A percentile compares a stretch with the other conserved stretches of the same genome.
These are phyloP conservation scores for Novumbra hubbsi DNA, from an alignment of 2,797 vertebrate species.

Conservation along the genomic window DNA sequence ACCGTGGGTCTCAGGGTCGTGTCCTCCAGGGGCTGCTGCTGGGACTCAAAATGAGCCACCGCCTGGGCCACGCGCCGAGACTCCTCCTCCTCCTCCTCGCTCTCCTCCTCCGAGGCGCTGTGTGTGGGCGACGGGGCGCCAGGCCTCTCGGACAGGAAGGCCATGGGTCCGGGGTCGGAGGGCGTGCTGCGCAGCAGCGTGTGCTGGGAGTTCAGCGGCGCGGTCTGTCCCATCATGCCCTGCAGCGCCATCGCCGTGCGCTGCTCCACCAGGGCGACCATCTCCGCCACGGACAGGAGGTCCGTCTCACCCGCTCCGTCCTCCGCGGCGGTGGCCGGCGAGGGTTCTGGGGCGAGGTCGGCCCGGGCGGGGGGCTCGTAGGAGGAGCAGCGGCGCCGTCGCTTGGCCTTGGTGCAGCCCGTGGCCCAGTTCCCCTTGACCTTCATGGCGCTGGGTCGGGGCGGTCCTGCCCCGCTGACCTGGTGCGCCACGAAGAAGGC, in stretches of 20 bases:
- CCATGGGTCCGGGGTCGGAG: constrained; percentile 64
- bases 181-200: constrained; percentile 59
- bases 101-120: constrained; percentile 68
- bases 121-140: constrained; percentile 61
- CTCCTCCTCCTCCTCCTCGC: constrained; percentile 73
- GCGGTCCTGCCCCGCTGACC: constrained; percentile 78
- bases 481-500: constrained; percentile 97
- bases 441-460: constrained; percentile 87
- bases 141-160: constrained; percentile 76
- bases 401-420: constrained; percentile 90
- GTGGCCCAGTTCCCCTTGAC: constrained; percentile 94
- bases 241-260: constrained; percentile 84
- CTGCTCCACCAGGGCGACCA: constrained; percentile 94
- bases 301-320: constrained; percentile 75
- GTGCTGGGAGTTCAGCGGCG: constrained; percentile 51
- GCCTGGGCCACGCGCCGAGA: constrained; percentile 86
- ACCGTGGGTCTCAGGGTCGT: constrained; percentile 49
- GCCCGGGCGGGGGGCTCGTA: constrained; percentile 79
- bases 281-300: constrained; percentile 90
- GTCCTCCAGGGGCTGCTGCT: constrained; percentile 75
- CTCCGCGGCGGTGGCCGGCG: constrained; percentile 32
- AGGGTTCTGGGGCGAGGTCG: constrained; percentile 43
- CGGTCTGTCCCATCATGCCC: constrained; percentile 69
- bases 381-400: constrained; percentile 86
- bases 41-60: constrained; percentile 90